Evolutionary conservation across 2,113 vertebrate genomes (phyloP).

Genomic region (Heteronetta atricapilla): DNA sequence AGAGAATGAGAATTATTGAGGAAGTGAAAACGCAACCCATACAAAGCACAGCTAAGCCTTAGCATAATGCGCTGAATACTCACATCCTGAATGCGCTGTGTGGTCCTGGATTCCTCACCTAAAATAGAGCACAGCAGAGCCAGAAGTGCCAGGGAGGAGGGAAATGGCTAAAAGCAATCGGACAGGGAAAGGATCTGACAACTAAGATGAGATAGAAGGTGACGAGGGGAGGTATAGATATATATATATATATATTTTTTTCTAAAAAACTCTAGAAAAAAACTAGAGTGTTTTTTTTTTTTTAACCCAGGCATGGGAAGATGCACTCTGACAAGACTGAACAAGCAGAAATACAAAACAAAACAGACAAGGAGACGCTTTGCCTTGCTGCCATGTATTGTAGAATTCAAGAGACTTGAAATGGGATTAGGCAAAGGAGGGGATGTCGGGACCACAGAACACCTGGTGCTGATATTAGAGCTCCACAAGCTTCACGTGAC

Average conservation of each 20-base stretch:
- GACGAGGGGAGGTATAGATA: background rate
- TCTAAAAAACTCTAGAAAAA: too few relatives aligned
- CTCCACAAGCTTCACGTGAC: accelerated
- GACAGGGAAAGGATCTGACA: background rate
- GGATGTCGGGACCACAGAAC: background rate
- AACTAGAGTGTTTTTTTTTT: background rate
- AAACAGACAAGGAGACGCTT: background rate
- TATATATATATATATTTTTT: too few relatives aligned
- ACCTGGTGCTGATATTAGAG: background rate
- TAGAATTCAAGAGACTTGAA: background rate
- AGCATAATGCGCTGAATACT: accelerated
- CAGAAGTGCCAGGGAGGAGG: background rate
- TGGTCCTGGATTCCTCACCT: background rate
- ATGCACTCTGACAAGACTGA: background rate
- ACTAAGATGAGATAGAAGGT: background rate
- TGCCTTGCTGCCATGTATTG: background rate
- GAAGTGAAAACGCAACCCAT: background rate
- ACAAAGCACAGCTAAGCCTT: background rate
- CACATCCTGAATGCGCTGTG: background rate
- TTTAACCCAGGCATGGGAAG: background rate
- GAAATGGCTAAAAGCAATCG: background rate
- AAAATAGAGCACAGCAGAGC: background rate
- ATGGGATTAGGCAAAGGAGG: background rate
- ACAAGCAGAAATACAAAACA: background rate
- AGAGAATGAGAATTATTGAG: background rate